Evolutionary conservation across 2,113 vertebrate genomes (phyloP).

Genomic region (Aptenodytes forsteri): DNA sequence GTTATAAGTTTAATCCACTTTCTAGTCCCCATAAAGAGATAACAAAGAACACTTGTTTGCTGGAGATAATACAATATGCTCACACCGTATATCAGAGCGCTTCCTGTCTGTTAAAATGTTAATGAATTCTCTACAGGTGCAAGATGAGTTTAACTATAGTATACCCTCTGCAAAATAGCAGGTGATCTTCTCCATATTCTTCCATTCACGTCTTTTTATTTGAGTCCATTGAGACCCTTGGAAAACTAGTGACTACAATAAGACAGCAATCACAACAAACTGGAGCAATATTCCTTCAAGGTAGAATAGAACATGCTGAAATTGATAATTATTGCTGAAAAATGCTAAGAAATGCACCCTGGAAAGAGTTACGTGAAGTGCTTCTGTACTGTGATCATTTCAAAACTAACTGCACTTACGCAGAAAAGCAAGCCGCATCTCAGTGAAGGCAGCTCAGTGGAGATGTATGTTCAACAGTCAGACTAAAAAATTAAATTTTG

Average conservation of each 20-base stretch:
- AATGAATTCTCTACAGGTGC: not conserved
- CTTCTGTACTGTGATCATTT: not conserved
- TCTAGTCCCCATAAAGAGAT: not conserved
- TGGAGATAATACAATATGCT: not conserved
- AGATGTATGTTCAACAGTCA: not conserved
- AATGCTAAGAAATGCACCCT: not conserved
- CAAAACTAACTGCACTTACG: not conserved
- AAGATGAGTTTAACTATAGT: not conserved
- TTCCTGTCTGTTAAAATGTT: conserved; percentile 13
- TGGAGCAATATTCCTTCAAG: not conserved
- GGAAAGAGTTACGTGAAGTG: not conserved
- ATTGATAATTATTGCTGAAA: not conserved
- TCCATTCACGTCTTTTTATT: not conserved
- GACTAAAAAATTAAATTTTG: not conserved
- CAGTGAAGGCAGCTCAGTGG: not conserved
- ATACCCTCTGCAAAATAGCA: not conserved
- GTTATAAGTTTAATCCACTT: not conserved
- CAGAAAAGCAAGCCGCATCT: not conserved
- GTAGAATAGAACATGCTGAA: not conserved
- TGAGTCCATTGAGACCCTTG: not conserved
- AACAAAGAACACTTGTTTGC: not conserved
- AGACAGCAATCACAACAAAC: not conserved
- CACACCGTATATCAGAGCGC: not conserved
- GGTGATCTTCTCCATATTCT: not conserved
- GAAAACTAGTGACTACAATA: not conserved